Conservation (phyloP, 2,797 vertebrate species). For the Galagoides demidoff region DNA sequence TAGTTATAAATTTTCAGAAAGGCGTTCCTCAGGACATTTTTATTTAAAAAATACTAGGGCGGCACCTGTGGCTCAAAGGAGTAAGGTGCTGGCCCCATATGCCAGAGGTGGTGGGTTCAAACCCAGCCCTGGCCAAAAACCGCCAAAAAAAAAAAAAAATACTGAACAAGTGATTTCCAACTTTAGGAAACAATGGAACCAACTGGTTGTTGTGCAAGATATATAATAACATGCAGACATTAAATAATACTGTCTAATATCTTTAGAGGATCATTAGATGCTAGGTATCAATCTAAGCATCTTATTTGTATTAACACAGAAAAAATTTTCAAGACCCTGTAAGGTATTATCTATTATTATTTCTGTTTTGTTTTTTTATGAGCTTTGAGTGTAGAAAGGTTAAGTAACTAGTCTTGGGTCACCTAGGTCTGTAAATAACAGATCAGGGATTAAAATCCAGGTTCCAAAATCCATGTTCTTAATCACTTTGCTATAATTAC, state of each 20-base stretch:
- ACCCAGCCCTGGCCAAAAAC: too few relatives aligned
- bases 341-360: not conserved
- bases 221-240: not conserved
- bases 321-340: not conserved
- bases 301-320: not conserved
- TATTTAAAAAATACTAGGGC: constrained; percentile 30
- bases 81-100: too few relatives aligned
- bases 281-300: not conserved
- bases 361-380: not conserved
- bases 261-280: not conserved
- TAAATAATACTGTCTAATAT: not conserved
- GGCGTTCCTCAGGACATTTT: not conserved
- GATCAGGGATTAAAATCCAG: not conserved
- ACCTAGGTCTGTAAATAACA: not conserved
- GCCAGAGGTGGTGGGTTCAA: too few relatives aligned
- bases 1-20: not conserved
- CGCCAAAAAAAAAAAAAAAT: not conserved
- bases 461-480: not conserved
- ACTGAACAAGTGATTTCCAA: not conserved
- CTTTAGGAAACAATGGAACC: not conserved
- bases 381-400: not conserved
- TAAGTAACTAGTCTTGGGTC: not conserved
- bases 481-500: not conserved
- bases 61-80: too few relatives aligned
- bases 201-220: not conserved